A percentile compares a stretch with the other conserved stretches of the same genome.
Conservation (phyloP, 64 coral and sea anemone species). For the Actinia equina region DNA sequence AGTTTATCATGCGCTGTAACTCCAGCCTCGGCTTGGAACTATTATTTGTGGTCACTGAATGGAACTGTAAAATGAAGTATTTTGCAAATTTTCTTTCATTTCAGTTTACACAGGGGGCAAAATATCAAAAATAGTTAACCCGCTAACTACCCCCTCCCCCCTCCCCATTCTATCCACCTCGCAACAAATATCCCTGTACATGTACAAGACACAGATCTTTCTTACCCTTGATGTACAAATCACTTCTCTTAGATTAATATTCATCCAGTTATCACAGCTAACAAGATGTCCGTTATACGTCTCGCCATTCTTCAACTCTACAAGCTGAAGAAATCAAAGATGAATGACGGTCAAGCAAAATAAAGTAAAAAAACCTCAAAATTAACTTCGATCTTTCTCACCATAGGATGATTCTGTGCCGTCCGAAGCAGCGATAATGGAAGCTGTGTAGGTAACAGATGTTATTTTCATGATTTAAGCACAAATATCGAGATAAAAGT, state of each 20-base stretch:
- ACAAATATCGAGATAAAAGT: not conserved
- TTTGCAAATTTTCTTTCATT: no score
- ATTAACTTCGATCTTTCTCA: constrained; percentile 24
- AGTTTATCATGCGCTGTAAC: no score
- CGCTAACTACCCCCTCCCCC: no score
- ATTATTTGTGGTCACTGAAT: no score
- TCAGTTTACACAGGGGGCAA: no score
- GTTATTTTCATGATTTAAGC: not conserved
- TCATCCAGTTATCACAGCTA: constrained; percentile 99
- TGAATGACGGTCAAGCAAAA: not conserved
- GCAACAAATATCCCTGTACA: not conserved
- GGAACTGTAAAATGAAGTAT: no score
- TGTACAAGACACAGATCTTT: not conserved
- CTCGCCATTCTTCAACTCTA: constrained; percentile 99
- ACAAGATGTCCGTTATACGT: constrained; percentile 99
- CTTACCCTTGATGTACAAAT: constrained; percentile 98
- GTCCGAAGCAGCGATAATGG: constrained; percentile 91
- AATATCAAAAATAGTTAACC: no score
- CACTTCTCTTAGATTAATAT: constrained; percentile 97
- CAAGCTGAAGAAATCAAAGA: constrained; percentile 42
- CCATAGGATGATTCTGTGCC: constrained; percentile 99
- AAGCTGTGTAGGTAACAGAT: constrained; percentile 52
- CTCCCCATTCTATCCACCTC: not conserved
- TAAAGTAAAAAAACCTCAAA: not conserved
- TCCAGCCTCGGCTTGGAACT: no score